phyloP scores from a whole-genome alignment of 2,888 invertebrate genomes.

The Julus scanicus region DNA sequence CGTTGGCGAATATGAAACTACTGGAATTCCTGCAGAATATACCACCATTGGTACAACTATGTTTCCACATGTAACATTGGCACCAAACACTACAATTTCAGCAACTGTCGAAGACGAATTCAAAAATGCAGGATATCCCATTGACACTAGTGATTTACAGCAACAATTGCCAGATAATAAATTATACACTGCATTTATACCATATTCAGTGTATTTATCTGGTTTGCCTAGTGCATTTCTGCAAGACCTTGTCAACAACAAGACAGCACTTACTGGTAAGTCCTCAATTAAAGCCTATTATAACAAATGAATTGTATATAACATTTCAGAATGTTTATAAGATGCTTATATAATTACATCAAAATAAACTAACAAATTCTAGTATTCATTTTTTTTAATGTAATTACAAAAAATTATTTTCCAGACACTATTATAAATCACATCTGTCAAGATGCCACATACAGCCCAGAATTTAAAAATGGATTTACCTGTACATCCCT shows the following conservation, averaged over 20 bases:
- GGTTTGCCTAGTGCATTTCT: conserved; percentile 41
- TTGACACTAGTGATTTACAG: conserved; percentile 40
- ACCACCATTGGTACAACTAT: not conserved
- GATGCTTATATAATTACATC: too few relatives aligned
- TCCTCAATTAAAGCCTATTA: not conserved
- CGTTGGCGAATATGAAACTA: not conserved
- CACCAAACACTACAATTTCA: conserved; percentile 37
- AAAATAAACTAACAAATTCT: too few relatives aligned
- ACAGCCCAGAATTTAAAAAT: conserved; percentile 47
- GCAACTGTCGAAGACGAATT: conserved; percentile 36
- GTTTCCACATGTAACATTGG: not conserved
- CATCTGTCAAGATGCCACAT: conserved; percentile 48
- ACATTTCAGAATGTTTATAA: too few relatives aligned
- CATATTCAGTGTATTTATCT: conserved; percentile 50
- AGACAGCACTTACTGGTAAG: conserved; percentile 50
- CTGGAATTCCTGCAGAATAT: not conserved
- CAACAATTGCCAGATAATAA: conserved; percentile 10
- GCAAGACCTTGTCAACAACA: conserved; percentile 44
- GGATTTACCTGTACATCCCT: conserved; percentile 52
- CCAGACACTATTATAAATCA: conserved; percentile 50
- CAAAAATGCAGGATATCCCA: conserved; percentile 43
- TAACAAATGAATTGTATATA: too few relatives aligned
- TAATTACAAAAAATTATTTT: not conserved
- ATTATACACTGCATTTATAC: conserved; percentile 52
- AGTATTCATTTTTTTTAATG: too few relatives aligned